Evolutionary conservation across 2,797 vertebrate genomes (phyloP).

Genomic region (Morelia viridis): DNA sequence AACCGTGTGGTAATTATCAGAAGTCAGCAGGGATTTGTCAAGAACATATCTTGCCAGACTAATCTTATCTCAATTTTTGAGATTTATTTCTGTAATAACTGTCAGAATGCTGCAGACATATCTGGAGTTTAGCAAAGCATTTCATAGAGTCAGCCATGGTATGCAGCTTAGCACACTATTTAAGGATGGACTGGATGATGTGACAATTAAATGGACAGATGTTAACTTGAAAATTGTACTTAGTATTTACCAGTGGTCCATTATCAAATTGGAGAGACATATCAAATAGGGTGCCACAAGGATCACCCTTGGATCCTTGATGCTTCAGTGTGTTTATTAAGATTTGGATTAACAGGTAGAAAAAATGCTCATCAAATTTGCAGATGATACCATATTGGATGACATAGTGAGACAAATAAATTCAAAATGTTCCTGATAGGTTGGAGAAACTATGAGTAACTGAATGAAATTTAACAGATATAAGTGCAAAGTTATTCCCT

Average conservation of each 20-base stretch:
- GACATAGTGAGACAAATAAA: not conserved
- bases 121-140: not conserved
- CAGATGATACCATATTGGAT: not conserved
- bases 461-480: not conserved
- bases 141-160: not conserved
- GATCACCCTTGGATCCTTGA: not conserved
- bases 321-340: not conserved
- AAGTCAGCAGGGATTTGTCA: not conserved
- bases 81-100: not conserved
- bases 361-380: not conserved
- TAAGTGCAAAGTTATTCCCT: not conserved
- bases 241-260: not conserved
- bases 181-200: not conserved
- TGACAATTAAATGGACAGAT: not conserved
- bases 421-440: not conserved
- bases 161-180: not conserved
- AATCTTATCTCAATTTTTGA: not conserved
- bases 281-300: not conserved
- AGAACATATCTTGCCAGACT: not conserved
- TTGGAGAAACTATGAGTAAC: not conserved
- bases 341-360: not conserved
- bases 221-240: not conserved
- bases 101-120: not conserved
- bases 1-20: not conserved
- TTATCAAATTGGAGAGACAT: not conserved